Percentiles rank a stretch among this genome's conserved stretches.
Conservation (phyloP, 2,888 invertebrate species). For the Brachyptera risi region DNA sequence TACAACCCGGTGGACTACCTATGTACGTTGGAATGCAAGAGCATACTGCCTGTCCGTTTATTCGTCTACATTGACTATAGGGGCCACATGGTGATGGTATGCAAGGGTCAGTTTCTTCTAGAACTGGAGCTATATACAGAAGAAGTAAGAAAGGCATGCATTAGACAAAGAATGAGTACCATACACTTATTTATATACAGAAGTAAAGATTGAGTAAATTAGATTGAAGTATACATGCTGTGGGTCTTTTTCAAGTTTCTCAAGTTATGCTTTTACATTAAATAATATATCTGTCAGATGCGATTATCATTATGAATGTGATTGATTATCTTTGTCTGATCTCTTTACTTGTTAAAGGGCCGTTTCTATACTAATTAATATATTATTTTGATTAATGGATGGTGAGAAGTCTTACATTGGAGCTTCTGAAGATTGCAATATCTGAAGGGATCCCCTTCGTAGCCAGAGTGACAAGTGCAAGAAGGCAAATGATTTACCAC, state of each 20-base stretch:
- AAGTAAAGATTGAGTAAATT: not conserved
- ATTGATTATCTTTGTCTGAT: too few relatives aligned
- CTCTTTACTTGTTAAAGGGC: too few relatives aligned
- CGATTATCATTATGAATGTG: too few relatives aligned
- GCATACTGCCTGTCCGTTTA: slow-evolving; percentile 67
- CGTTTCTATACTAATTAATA: too few relatives aligned
- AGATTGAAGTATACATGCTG: not conserved
- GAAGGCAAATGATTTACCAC: slow-evolving; percentile 41
- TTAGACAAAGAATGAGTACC: slow-evolving; percentile 23
- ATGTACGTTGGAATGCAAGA: slow-evolving; percentile 62
- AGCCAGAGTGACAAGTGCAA: slow-evolving; percentile 60
- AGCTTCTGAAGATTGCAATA: slow-evolving; percentile 35
- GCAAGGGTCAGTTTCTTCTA: slow-evolving; percentile 48
- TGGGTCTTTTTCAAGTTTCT: too few relatives aligned
- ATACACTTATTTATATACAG: slow-evolving; percentile 13
- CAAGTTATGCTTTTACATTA: not conserved
- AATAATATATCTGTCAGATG: too few relatives aligned
- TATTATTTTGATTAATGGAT: not conserved
- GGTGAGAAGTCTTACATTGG: slow-evolving; percentile 25
- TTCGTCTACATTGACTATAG: slow-evolving; percentile 71
- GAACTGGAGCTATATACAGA: slow-evolving; percentile 9
- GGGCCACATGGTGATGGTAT: slow-evolving; percentile 72
- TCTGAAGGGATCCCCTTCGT: slow-evolving; percentile 58
- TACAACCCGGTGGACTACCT: slow-evolving; percentile 64
- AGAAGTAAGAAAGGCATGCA: slow-evolving; percentile 21